A percentile compares a stretch with the other conserved stretches of the same genome.
These are phyloP conservation scores for Argynnis bischoffii DNA, from an alignment of 2,888 invertebrate species.

Conservation along the genomic window DNA sequence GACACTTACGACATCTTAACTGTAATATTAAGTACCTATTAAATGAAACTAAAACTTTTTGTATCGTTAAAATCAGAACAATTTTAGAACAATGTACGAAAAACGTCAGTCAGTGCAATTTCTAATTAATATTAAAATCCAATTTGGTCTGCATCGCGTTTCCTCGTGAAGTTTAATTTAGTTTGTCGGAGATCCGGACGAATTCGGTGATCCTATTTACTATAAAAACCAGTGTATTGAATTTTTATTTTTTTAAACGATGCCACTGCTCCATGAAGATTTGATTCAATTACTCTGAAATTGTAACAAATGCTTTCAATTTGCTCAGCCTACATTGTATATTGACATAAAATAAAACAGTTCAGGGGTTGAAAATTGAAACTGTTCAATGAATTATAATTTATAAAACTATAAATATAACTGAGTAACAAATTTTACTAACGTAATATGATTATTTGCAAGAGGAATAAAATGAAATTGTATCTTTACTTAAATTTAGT, in stretches of 20 bases:
- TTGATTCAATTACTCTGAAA: slow-evolving; percentile 13
- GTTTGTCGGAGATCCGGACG: slow-evolving; percentile 35
- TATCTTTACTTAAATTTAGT: no score
- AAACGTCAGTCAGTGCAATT: slow-evolving; percentile 45
- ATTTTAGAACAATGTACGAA: slow-evolving; percentile 37
- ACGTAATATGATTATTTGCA: no score
- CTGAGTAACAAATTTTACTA: no score
- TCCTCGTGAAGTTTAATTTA: slow-evolving; percentile 48
- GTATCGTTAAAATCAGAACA: slow-evolving; percentile 7
- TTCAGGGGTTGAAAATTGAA: no score
- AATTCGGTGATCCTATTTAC: slow-evolving; percentile 23
- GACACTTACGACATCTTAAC: no score
- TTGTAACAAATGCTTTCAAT: slow-evolving; percentile 17
- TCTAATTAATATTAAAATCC: slow-evolving; percentile 61
- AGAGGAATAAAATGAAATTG: no score
- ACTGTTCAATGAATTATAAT: no score
- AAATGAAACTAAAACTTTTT: no score
- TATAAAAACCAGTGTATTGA: slow-evolving; percentile 15
- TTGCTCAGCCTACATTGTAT: neutral
- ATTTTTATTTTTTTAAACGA: slow-evolving; percentile 14
- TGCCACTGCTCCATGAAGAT: slow-evolving; percentile 4
- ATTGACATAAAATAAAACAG: no score
- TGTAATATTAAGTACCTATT: no score
- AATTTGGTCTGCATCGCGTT: slow-evolving; percentile 45
- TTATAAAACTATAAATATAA: no score